Base-by-base conservation (phyloP, 2,113 vertebrate species). In the Triplophysa rosa region DNA sequence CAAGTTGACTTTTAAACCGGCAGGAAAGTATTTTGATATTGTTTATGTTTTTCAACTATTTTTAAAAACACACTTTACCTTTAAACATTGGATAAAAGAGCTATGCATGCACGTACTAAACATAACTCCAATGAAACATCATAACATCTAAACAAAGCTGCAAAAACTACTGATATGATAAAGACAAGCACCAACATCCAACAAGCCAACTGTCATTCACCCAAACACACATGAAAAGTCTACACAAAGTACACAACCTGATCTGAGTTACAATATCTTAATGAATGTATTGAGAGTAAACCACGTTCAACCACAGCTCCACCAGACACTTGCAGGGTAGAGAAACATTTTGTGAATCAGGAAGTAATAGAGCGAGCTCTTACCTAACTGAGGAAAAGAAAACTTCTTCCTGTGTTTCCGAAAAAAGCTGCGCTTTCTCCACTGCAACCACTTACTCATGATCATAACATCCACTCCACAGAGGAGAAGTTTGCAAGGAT, bases 371-470 rank as follows among this genome's bases (percentile, higher is more conserved):
- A 54, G 63, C 33, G n/a, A 1, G 19, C 24, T 49, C 67, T 54
- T 88, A 81, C 79, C 90, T 91, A 87, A 92, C 90, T 86, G 16
- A 91, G 59, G 47, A 83, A 81, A 6, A 77, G 66, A 45, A 12
- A 80, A 42, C 37, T 76, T 72, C 81, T 87, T 92, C 69, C 13
- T 79, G 67, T 87, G 90, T 74, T 82, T 88, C 79, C 79, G 90
- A 80, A 90, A 92, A 77, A 90, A 80, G 81, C 83, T 84, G 2
- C 54, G 86, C 76, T 87, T 92, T 79, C 89, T 88, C 91, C 89
- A 91, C 1, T 87, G 87, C 80, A 89, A 83, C 93, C 92, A 93
- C 80, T 89, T 92, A 72, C 87, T 90, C 21, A 92, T 84, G 87
- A 88, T 92, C 89, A 91, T 70, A 29, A 2, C 33, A 1, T 37